Conservation (phyloP, 2,113 vertebrate species). For the Pelmatolapia mariae region DNA sequence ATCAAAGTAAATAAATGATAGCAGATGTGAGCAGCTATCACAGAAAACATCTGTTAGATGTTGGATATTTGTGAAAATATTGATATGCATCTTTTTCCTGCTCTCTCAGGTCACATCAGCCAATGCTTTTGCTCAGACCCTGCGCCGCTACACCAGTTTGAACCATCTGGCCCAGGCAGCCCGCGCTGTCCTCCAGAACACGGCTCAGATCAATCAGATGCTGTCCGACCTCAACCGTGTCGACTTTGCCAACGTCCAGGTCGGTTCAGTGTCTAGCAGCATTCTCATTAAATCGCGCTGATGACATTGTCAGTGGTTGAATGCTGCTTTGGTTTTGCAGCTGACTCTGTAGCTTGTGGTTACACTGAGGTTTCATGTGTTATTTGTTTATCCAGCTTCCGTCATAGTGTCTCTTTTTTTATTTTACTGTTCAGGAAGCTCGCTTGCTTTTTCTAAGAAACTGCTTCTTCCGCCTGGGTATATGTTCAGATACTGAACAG, state of each 20-base stretch:
- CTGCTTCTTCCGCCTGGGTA: not conserved
- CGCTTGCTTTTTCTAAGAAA: not conserved
- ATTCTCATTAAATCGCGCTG: not conserved
- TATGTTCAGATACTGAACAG: not conserved
- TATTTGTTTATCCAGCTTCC: not conserved
- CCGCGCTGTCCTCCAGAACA: slow-evolving; percentile 89
- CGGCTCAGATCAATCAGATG: slow-evolving; percentile 93
- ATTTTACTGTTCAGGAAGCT: not conserved
- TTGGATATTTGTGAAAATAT: not conserved
- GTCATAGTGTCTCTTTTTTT: not conserved
- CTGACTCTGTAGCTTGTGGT: not conserved
- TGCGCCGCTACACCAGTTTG: slow-evolving; percentile 88
- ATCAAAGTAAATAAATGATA: not conserved
- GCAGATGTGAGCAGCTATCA: not conserved
- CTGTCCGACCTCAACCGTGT: slow-evolving; percentile 90
- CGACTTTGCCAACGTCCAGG: slow-evolving; percentile 92
- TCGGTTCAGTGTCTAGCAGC: slow-evolving; percentile 18
- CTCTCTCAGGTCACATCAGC: slow-evolving; percentile 81
- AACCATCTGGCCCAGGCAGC: slow-evolving; percentile 92
- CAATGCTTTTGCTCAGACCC: slow-evolving; percentile 88
- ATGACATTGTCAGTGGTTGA: not conserved
- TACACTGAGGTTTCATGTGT: not conserved
- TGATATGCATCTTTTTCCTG: not conserved
- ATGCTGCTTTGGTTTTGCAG: not conserved
- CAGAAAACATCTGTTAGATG: not conserved